Conservation (phyloP, 35 echinoderm and acorn worm species). For the Holothuria glaberrima region DNA sequence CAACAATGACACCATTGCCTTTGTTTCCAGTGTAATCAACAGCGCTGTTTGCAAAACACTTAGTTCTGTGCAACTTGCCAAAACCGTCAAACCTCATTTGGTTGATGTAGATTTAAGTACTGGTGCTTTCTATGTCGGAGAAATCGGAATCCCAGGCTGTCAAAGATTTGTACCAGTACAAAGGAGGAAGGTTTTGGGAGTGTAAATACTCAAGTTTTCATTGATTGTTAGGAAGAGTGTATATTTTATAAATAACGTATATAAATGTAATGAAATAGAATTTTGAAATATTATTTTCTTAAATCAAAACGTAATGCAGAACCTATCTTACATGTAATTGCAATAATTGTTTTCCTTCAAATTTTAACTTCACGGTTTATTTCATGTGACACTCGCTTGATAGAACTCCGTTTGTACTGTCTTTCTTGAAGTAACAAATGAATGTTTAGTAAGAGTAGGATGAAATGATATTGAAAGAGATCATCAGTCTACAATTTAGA, state of each 20-base stretch:
- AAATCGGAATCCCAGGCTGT: conserved; percentile 56
- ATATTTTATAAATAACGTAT: not conserved
- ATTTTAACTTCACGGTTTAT: no score
- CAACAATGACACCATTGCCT: conserved; percentile 59
- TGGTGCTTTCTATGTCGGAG: conserved; percentile 84
- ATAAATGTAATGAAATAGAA: not conserved
- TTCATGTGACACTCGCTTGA: no score
- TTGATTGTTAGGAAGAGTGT: not conserved
- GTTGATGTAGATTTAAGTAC: conserved; percentile 75
- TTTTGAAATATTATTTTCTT: not conserved
- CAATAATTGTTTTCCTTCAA: no score
- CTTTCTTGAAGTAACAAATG: no score
- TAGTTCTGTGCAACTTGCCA: conserved; percentile 53
- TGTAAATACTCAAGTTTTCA: not conserved
- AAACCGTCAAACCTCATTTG: conserved; percentile 73
- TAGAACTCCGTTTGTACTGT: no score
- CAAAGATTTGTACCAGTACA: conserved; percentile 50
- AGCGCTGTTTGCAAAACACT: conserved; percentile 57
- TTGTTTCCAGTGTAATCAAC: conserved; percentile 50
- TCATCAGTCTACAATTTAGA: no score
- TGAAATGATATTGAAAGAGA: no score
- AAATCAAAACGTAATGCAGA: not conserved
- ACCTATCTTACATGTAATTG: no score
- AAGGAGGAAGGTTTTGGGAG: not conserved
- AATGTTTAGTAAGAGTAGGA: no score